phyloP scores from a whole-genome alignment of 2,888 invertebrate genomes.

The Anorthoa munda region DNA sequence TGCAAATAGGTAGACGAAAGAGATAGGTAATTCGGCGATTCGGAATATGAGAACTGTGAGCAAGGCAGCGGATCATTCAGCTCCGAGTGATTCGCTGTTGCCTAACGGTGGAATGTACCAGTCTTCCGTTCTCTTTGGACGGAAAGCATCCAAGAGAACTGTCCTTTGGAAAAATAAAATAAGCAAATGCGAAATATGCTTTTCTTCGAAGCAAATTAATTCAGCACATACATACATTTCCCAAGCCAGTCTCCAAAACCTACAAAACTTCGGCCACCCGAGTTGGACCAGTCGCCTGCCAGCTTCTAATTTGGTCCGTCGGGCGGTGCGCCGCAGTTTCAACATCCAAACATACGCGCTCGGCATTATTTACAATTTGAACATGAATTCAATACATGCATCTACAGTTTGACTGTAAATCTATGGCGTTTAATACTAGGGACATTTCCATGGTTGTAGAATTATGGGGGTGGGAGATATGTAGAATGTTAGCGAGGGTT shows the following conservation, averaged over 20 bases:
- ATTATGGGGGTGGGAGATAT: neutral
- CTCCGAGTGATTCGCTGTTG: too few relatives aligned
- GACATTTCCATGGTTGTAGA: slow-evolving; percentile 4
- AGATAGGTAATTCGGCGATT: too few relatives aligned
- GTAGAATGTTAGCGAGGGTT: neutral
- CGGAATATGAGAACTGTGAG: too few relatives aligned
- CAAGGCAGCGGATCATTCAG: too few relatives aligned
- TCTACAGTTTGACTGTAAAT: slow-evolving; percentile 28
- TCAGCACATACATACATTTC: neutral
- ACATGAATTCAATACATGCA: slow-evolving; percentile 61
- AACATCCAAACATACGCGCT: slow-evolving; percentile 72
- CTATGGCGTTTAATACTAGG: neutral
- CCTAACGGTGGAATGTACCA: too few relatives aligned
- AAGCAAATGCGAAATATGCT: too few relatives aligned
- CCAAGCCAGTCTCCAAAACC: slow-evolving; percentile 21
- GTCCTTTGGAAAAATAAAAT: too few relatives aligned
- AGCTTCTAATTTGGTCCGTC: slow-evolving; percentile 83
- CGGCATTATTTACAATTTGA: slow-evolving; percentile 69
- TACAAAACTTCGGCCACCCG: slow-evolving; percentile 57
- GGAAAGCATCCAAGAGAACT: too few relatives aligned
- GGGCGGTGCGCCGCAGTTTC: slow-evolving; percentile 75
- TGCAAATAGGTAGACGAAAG: too few relatives aligned
- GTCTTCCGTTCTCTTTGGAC: too few relatives aligned
- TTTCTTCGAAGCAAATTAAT: too few relatives aligned
- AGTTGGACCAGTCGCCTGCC: slow-evolving; percentile 77